Conservation (phyloP, 2,797 vertebrate genomes). For the Hydrolagus colliei region DNA sequence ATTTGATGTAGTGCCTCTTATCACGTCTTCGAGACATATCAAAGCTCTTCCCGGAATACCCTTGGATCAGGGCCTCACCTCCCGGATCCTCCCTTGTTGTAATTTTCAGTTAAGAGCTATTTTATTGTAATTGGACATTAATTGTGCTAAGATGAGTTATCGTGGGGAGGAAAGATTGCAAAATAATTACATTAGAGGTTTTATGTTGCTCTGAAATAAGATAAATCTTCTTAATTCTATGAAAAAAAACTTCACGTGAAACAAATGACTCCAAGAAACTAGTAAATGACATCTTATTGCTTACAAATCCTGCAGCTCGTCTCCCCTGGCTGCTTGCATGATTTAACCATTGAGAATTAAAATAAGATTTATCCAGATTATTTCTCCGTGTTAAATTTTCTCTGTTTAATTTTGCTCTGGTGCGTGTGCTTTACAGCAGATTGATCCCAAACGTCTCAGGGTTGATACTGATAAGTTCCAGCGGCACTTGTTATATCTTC, state of each 20-base stretch:
- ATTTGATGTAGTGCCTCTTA: no score
- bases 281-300: not conserved
- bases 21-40: no score
- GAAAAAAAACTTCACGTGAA: not conserved
- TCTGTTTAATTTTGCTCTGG: not conserved
- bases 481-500: no score
- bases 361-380: conserved; percentile 11
- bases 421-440: no score
- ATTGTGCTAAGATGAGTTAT: not conserved
- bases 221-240: not conserved
- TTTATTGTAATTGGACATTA: not conserved
- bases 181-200: not conserved
- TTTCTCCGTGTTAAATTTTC: not conserved
- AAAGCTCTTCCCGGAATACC: no score
- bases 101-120: not conserved
- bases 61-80: not conserved
- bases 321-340: not conserved
- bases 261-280: not conserved
- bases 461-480: no score
- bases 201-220: not conserved
- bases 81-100: not conserved
- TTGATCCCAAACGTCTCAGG: no score
- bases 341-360: not conserved
- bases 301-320: not conserved
- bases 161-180: not conserved